Evolutionary conservation across 2,888 invertebrate species (phyloP), one percentile per base, ranked within the genome.

Genomic region (Amphimallon solstitiale): DNA sequence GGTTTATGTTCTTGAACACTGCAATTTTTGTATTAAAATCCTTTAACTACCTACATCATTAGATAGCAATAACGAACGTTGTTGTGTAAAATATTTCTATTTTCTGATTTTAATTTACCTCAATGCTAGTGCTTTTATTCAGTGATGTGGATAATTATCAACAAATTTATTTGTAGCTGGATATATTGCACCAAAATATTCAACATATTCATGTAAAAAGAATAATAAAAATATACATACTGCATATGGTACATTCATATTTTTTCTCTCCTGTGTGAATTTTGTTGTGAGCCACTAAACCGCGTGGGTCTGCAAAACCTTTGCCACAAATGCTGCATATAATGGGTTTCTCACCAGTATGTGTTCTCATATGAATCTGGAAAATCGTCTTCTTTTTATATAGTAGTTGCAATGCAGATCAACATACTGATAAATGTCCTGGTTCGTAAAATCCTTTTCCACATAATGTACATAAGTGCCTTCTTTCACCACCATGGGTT

Each of bases 221-320:
- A 14, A 29, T 14, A 19, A 46, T 21, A 61, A 9, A 48, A 34
- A 49, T 62, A 59, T 65, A 65, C 56, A 48, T 72, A 75, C 80
- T 79, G 67, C 81, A 81, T 19, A 71, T 74, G 45, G 75, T 75
- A 68, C 81, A 81, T 63, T 78, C 77, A 68, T 80, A 76, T 45
- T 80, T 80, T 59, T 74, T 76, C 67, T 80, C 81, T 1, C 81
- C 80, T 9, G 80, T 79, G 68, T 81, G 81, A 6, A 74, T 77
- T 74, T 81, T 81, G 52, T 77, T 77, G 65, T 81, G 81, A 6
- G 77, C 77, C 7, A 73, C 67, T 37, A 81, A 69, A 7, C 80
- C 78, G 63, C 79, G 79, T 6, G 75, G 73, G 69, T 78, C 78
- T 0, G 79, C 71, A 66, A 81, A 80, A 7, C 76, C 66, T 74